Base-by-base conservation (phyloP, 2,888 invertebrate species). In the Spisula solida region DNA sequence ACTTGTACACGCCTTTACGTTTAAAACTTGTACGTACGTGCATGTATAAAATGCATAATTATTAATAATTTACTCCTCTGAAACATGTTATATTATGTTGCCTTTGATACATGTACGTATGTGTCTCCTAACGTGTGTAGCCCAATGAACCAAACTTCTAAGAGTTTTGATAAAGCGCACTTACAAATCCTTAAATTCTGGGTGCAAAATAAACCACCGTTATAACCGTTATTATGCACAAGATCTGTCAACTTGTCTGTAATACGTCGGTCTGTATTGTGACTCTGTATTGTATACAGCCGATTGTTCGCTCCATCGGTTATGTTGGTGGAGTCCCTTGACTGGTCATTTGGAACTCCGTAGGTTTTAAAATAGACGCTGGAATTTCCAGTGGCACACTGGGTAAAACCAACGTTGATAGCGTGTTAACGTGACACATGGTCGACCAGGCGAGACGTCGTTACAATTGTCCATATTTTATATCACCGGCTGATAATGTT, bases 311-410 rank as follows among this genome's bases (percentile, higher is more conserved):
- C 75, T 34, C 25, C 31, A 75, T 75, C 75, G 75, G 31, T 31
- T 34, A 34, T 31, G 31, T 75, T 75, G 12, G 34, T 18, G 70
- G 70, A 70, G 85, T 82, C 86, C 82, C 82, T 41, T 55, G 83
- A 51, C 87, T 88, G 91, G 88, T 89, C 91, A 89, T 82, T 88
- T 82, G 88, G 88, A 89, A 91, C 91, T 56, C 29, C n/a, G 47
- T 34, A 51, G 82, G 29, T 88, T 55, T 90, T 81, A 79, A 86
- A 48, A 82, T 81, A 82, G 25, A 79, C 55, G 41, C 41, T 25
- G 87, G 84, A 47, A 85, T 87, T 84, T 89, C 81, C 86, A 5
- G 25, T n/a, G 20, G 47, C 55, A 25, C 14, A 47, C 56, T 56
- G 82, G 89, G 89, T 81, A 89, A 89, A 89, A 89, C 89, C 89